phyloP scores from a whole-genome alignment of 2,113 vertebrate genomes.

The Myotis lucifugus region DNA sequence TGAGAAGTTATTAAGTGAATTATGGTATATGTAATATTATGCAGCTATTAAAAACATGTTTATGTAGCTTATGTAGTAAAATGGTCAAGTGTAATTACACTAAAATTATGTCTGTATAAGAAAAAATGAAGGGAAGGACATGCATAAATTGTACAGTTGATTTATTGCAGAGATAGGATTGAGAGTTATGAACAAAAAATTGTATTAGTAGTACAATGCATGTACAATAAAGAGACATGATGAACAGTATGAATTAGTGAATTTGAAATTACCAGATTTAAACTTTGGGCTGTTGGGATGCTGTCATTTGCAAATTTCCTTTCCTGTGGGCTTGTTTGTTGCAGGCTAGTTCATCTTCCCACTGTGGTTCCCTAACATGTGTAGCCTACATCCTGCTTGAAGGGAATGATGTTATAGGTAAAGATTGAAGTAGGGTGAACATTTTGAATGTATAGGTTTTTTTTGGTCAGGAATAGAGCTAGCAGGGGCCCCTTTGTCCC shows the following conservation, averaged over 20 bases:
- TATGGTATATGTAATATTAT: not conserved
- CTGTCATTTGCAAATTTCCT: not conserved
- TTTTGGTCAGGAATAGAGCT: not conserved
- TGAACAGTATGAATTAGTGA: not conserved
- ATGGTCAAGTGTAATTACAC: not conserved
- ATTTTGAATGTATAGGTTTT: not conserved
- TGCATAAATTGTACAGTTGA: not conserved
- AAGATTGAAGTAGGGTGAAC: not conserved
- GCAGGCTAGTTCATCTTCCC: not conserved
- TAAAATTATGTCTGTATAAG: not conserved
- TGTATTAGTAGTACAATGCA: not conserved
- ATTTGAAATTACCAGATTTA: not conserved
- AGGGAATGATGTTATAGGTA: not conserved
- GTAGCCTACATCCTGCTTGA: not conserved
- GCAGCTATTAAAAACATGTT: not conserved
- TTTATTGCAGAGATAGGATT: not conserved
- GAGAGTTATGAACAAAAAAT: not conserved
- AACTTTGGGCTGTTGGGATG: not conserved
- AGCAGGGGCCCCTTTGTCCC: not conserved
- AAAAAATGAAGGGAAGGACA: not conserved
- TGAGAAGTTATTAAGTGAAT: not conserved
- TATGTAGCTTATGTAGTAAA: not conserved
- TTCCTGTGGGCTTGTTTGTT: not conserved
- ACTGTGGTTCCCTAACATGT: not conserved
- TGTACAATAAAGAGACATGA: not conserved